phyloP scores from a whole-genome alignment of 1,140 invertebrate genomes.

The Teleopsis dalmanni region DNA sequence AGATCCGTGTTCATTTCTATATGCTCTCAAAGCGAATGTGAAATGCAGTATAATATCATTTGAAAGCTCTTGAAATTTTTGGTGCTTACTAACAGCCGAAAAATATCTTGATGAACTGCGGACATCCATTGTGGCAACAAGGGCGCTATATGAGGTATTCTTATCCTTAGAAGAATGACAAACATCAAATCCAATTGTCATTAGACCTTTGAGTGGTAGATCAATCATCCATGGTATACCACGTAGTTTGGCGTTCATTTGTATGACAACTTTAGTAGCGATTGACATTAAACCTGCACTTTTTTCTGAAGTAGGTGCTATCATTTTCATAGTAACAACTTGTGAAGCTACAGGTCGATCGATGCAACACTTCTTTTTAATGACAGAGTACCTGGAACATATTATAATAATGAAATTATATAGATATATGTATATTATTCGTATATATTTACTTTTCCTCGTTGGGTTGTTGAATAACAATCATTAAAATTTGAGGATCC shows the following conservation, averaged over 20 bases:
- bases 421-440: neutral
- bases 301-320: constrained; percentile 35
- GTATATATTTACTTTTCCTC: constrained; percentile 36
- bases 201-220: constrained; percentile 59
- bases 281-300: constrained; percentile 53
- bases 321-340: constrained; percentile 54
- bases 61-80: constrained; percentile 60
- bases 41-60: constrained; percentile 54
- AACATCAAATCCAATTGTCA: constrained; percentile 81
- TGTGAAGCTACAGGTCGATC: constrained; percentile 67
- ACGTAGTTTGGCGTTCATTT: constrained; percentile 82
- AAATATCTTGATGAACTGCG: constrained; percentile 48
- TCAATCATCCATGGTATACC: constrained; percentile 71
- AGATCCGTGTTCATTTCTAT: constrained; percentile 26
- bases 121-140: constrained; percentile 67
- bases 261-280: constrained; percentile 76
- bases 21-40: constrained; percentile 49
- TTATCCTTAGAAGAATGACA: constrained; percentile 64
- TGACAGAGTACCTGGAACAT: constrained; percentile 38
- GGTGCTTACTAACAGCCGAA: constrained; percentile 49
- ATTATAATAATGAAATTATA: neutral
- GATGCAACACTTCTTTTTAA: constrained; percentile 75
- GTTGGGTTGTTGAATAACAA: constrained; percentile 56
- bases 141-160: constrained; percentile 57
- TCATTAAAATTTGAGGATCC: constrained; percentile 58